Conservation (phyloP, 2,888 invertebrate species). For the Xiphydria camelus region DNA sequence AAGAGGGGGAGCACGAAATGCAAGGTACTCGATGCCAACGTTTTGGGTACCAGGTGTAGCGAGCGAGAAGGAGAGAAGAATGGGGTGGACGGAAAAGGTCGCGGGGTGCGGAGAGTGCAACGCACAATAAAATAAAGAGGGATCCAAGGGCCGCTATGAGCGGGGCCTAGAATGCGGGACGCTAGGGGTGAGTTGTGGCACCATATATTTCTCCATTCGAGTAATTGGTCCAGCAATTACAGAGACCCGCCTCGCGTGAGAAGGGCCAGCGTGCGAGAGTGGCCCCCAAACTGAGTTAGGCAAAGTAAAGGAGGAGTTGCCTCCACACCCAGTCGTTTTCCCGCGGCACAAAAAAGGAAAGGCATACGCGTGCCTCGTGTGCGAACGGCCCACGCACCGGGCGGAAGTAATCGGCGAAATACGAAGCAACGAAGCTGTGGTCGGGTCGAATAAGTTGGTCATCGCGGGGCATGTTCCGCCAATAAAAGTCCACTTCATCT, state of each 20-base stretch:
- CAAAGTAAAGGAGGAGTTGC: conserved; percentile 14
- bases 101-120: neutral
- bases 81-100: neutral
- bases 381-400: no score
- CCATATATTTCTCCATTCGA: conserved; percentile 32
- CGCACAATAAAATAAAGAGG: conserved; percentile 20
- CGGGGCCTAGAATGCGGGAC: conserved; percentile 7
- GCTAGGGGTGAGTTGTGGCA: conserved; percentile 20
- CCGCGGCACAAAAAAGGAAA: no score
- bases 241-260: conserved; percentile 21
- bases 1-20: conserved; percentile 7
- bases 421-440: no score
- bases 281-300: conserved; percentile 16
- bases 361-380: no score
- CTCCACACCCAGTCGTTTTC: conserved; percentile 3
- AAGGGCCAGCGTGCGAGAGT: conserved; percentile 12
- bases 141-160: conserved; percentile 18
- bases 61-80: no score
- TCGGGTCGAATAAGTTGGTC: no score
- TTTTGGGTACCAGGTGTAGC: no score
- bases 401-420: no score
- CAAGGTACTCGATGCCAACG: neutral
- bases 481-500: no score
- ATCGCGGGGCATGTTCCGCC: no score
- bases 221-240: conserved; percentile 38